These are phyloP conservation scores for Acronicta aceris DNA, from an alignment of 2,888 invertebrate species.

Conservation along the genomic window DNA sequence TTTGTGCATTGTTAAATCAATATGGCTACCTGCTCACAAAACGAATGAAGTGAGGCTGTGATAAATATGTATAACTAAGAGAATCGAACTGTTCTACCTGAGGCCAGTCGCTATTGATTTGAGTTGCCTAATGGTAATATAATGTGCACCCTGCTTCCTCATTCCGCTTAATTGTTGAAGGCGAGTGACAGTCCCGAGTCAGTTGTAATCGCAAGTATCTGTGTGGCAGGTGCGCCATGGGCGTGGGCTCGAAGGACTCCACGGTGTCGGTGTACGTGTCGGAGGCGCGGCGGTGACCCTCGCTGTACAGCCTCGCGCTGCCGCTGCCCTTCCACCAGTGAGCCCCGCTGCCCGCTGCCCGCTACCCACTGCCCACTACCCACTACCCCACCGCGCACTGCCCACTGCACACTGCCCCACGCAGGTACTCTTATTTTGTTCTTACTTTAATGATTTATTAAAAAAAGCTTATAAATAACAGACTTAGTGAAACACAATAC, in stretches of 20 bases:
- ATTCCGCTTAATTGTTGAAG: too few species aligned
- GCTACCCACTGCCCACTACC: too few species aligned
- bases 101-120: too few species aligned
- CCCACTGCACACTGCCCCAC: background rate
- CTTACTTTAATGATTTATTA: too few species aligned
- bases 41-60: too few species aligned
- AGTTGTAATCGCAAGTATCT: background rate
- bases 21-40: background rate
- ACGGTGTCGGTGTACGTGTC: conserved; percentile 94
- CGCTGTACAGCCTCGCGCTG: conserved; percentile 79
- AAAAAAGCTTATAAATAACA: too few species aligned
- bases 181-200: too few species aligned
- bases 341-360: conserved; percentile 58
- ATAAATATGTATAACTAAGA: too few species aligned
- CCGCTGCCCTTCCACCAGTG: conserved; percentile 64
- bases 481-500: too few species aligned
- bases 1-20: background rate
- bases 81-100: too few species aligned
- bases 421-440: too few species aligned
- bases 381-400: conserved; percentile 60
- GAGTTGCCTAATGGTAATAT: too few species aligned
- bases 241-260: conserved; percentile 96
- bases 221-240: conserved; percentile 92
- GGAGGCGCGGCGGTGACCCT: conserved; percentile 92
- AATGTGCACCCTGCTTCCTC: background rate